Base-by-base conservation (phyloP, 2,113 vertebrate genomes). In the Vanacampus margaritifer region DNA sequence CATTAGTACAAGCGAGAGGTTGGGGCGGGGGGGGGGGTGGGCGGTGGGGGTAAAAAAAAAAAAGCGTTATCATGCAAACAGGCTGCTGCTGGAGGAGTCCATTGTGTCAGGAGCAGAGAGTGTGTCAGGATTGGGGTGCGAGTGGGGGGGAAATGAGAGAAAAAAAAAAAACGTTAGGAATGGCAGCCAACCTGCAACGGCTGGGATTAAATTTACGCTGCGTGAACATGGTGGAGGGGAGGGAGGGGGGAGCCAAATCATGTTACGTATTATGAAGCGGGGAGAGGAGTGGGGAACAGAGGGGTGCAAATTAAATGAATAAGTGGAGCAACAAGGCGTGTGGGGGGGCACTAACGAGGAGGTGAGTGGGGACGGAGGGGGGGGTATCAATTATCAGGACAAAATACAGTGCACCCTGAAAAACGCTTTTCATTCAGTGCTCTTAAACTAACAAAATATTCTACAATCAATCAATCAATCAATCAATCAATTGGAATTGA, bases 261-360 rank as follows among this genome's bases (percentile, higher is more conserved):
- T 83, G 85, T 85, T 86, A 85, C 85, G 82, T 87, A 88, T 89
- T 86, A 84, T 88, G 82, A 88, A 84, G 73, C 73, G 74, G 79
- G 32, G 43, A n/a, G 41, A 23, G 24, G 43, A 41, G 53, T 67
- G 74, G 28, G 73, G 80, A 69, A 68, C 71, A 65, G 73, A 75
- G 69, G 71, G 75, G 72, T 74, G 80, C 72, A 76, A 80, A 83
- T 86, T 81, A 81, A 88, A 87, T 84, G 84, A 76, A 84, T 83
- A 83, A 83, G 82, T 64, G 65, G 81, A 70, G 76, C 78, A 86
- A 85, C 64, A 69, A 84, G 83, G 73, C 76, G 75, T 69, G 82
- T 71, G 74, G 32, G 45, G 46, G 19, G 23, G 24, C n/a, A 19
- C 23, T 32, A 41, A 53, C 12, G 35, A 50, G 23, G 48, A 11